These are phyloP conservation scores for Cladorhizidae sp. DNA, from an alignment of 37 sponge, comb jelly and placozoan species.

Conservation along the genomic window DNA sequence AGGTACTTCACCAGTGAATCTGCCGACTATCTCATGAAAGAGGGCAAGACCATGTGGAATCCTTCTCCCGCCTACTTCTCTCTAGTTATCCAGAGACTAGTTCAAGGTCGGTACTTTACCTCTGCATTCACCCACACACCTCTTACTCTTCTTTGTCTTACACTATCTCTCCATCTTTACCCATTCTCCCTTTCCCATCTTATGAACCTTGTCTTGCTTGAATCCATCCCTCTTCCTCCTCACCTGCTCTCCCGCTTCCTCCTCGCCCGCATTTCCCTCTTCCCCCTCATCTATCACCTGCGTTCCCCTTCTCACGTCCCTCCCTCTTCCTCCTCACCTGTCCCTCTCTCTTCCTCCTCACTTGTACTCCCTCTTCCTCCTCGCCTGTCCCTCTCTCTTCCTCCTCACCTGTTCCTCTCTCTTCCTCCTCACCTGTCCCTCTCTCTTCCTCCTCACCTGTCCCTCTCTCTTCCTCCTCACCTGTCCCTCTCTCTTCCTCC, in stretches of 20 bases:
- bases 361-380: no score
- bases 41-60: not conserved
- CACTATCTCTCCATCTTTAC: not conserved
- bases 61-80: conserved; percentile 49
- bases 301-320: no score
- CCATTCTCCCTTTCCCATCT: not conserved
- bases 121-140: no score
- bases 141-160: not conserved
- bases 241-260: not conserved
- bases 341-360: not conserved
- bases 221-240: no score
- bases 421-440: no score
- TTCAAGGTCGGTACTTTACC: conserved; percentile 43
- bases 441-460: not conserved
- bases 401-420: not conserved
- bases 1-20: conserved; percentile 66
- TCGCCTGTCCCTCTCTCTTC: not conserved
- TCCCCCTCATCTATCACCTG: conserved; percentile 48
- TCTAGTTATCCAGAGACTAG: conserved; percentile 48
- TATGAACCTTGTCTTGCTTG: not conserved
- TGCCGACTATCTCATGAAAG: conserved; percentile 30
- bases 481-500: not conserved
- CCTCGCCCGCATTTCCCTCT: not conserved
- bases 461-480: no score
- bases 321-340: no score